A percentile compares a stretch with the other conserved stretches of the same genome.
Conservation (phyloP, 2,113 vertebrate genomes). For the Balaenoptera acutorostrata region DNA sequence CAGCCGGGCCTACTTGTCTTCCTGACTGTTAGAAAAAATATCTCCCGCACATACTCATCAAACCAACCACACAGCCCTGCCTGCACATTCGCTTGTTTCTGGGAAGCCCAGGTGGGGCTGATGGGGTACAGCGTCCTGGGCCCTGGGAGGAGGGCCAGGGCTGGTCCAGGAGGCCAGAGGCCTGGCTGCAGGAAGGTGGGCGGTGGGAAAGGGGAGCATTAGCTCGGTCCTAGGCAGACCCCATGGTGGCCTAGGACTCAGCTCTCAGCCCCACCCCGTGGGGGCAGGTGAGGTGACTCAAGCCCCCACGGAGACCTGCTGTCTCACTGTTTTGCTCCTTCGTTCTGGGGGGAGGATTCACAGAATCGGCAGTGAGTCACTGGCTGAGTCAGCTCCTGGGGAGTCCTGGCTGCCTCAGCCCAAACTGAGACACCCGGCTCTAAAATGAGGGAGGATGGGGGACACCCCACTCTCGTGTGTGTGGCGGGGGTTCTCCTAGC, state of each 20-base stretch:
- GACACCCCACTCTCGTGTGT: not conserved
- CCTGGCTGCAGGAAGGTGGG: not conserved
- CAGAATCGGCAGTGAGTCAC: not conserved
- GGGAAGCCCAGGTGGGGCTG: not conserved
- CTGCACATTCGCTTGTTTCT: accelerated
- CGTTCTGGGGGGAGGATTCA: not conserved
- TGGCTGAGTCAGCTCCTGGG: not conserved
- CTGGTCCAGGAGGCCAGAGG: not conserved
- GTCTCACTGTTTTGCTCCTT: not conserved
- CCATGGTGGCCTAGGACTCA: not conserved
- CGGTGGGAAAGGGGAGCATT: accelerated
- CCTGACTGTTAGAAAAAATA: not conserved
- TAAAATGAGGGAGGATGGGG: no score
- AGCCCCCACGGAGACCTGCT: not conserved
- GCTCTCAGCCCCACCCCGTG: not conserved
- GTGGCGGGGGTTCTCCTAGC: not conserved
- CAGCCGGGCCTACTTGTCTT: conserved; percentile 83
- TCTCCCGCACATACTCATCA: not conserved
- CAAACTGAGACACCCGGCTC: not conserved
- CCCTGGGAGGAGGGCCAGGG: not conserved
- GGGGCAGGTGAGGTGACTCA: not conserved
- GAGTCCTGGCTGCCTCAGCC: not conserved
- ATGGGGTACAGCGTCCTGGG: not conserved
- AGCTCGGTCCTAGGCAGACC: not conserved
- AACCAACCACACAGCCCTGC: not conserved